Conservation (phyloP, 2,888 invertebrate species). For the Cryptus armator region DNA sequence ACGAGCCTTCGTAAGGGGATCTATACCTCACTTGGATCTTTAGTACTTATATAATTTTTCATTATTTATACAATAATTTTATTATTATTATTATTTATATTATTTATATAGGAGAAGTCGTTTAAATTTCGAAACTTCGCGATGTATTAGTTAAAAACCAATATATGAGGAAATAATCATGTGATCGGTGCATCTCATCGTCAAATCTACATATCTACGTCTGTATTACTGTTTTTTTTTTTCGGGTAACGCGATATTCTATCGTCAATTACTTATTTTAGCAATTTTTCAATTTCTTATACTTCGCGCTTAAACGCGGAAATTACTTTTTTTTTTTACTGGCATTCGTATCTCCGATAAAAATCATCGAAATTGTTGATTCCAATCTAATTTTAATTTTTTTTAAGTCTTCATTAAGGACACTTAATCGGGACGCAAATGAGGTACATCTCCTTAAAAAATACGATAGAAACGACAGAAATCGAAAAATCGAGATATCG, state of each 20-base stretch:
- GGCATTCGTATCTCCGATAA: neutral
- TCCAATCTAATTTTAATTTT: neutral
- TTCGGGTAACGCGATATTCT: too few species aligned
- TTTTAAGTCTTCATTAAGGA: neutral
- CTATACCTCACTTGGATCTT: slow-evolving; percentile 37
- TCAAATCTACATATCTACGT: too few species aligned
- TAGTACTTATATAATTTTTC: neutral
- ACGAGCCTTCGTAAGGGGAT: slow-evolving; percentile 45
- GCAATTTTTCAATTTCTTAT: neutral
- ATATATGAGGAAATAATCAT: neutral
- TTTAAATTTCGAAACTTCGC: neutral
- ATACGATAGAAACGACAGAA: slow-evolving; percentile 51
- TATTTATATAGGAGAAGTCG: neutral
- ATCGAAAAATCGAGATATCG: neutral
- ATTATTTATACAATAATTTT: neutral
- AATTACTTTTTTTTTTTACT: neutral
- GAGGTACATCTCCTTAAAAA: slow-evolving; percentile 34
- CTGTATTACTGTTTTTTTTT: too few species aligned
- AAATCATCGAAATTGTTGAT: neutral
- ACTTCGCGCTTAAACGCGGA: too few species aligned
- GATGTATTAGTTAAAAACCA: neutral
- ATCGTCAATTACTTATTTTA: neutral
- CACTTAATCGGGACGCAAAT: neutral
- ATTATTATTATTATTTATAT: neutral
- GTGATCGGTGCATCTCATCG: neutral